These are phyloP conservation scores for Pterostichus madidus DNA, from an alignment of 2,888 invertebrate genomes.

Conservation along the genomic window DNA sequence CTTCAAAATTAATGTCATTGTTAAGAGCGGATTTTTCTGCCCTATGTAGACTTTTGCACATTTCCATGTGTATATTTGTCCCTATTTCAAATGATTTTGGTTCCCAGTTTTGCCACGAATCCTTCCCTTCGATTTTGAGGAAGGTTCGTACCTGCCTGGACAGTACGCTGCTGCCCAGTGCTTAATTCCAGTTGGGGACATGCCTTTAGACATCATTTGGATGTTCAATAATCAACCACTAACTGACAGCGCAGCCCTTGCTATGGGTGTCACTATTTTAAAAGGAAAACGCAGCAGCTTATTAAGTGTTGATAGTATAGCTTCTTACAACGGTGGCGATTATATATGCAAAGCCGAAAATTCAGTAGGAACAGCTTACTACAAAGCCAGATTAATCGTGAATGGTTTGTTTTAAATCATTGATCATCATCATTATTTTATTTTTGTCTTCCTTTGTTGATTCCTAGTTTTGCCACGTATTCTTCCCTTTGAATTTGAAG, in stretches of 20 bases:
- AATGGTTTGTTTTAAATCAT: constrained; percentile 79
- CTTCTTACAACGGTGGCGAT: constrained; percentile 83
- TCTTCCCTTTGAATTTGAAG: constrained; percentile 82
- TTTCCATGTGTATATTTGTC: too few species aligned
- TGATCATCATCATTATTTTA: not conserved
- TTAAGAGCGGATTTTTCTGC: too few species aligned
- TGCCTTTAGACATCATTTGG: constrained; percentile 81
- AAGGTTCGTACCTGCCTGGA: constrained; percentile 80
- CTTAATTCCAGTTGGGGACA: constrained; percentile 82
- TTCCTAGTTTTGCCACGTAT: constrained; percentile 81
- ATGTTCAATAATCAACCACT: constrained; percentile 77
- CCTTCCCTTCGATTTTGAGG: constrained; percentile 82
- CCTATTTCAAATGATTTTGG: too few species aligned
- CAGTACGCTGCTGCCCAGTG: constrained; percentile 82
- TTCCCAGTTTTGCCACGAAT: constrained; percentile 72
- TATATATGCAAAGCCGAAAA: constrained; percentile 84
- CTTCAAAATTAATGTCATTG: too few species aligned
- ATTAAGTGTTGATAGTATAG: constrained; percentile 84
- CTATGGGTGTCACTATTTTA: constrained; percentile 79
- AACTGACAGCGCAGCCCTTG: constrained; percentile 77
- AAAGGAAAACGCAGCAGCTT: constrained; percentile 82
- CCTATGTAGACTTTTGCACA: too few species aligned
- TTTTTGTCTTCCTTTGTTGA: not conserved
- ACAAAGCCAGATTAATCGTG: constrained; percentile 82
- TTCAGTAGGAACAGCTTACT: constrained; percentile 81